Base-by-base conservation (phyloP, 2,888 invertebrate species). In the Seira sanloemensis region DNA sequence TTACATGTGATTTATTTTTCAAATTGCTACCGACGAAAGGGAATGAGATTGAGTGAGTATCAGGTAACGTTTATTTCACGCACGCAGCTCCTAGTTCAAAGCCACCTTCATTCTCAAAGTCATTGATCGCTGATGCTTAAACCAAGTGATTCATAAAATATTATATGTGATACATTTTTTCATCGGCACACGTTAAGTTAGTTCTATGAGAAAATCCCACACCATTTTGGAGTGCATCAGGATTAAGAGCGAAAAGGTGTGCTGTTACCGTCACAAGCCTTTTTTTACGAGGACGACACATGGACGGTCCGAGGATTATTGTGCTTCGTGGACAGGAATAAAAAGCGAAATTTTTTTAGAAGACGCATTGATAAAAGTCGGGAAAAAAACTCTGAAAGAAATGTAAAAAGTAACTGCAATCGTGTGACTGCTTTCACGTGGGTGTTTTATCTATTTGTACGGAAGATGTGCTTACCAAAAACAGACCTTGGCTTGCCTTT, bases 341-440 rank as follows among this genome's bases (percentile, higher is more conserved):
- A 58, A 58, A 58, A 58, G 58, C n/a, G 58, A 58, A 58, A 58
- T 18, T 58, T n/a, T 58, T n/a, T n/a, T 18, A 2, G 58, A 58
- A 5, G 9, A 7, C 37, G 12, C 37, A n/a, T 58, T 58, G n/a
- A 12, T 58, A 18, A 58, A 58, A 12, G n/a, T n/a, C n/a, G n/a
- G n/a, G 58, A 58, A 58, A 58, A 58, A 37, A 37, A 37, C n/a
- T n/a, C n/a, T n/a, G n/a, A n/a, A n/a, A n/a, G n/a, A n/a, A n/a
- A n/a, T n/a, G n/a, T n/a, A n/a, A 58, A 58, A 37, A 58, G 58
- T 58, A 58, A n/a, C n/a, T n/a, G n/a, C n/a, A n/a, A n/a, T n/a
- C n/a, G n/a, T n/a, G n/a, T n/a, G n/a, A n/a, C n/a, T 37, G 58
- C n/a, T n/a, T 58, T 58, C 58, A 58, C 58, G 58, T 58, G 58